Conservation (phyloP, 2,888 invertebrate species). For the Aphidius colemani region DNA sequence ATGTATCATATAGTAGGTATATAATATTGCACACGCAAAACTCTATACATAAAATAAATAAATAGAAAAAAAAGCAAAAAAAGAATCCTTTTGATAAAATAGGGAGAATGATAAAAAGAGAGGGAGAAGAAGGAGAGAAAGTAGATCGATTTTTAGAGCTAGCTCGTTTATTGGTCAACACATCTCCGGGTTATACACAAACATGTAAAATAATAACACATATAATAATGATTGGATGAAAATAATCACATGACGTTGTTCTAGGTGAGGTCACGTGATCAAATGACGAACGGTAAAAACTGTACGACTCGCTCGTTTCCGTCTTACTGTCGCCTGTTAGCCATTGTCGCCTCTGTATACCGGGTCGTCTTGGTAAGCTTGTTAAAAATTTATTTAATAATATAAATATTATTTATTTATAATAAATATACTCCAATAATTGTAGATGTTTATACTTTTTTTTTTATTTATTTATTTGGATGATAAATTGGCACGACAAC, state of each 20-base stretch:
- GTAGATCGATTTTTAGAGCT: slow-evolving; percentile 36
- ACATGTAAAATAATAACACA: neutral
- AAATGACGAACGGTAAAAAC: slow-evolving; percentile 41
- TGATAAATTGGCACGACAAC: slow-evolving; percentile 12
- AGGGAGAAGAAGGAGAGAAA: neutral
- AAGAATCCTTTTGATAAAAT: neutral
- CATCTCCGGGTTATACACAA: slow-evolving; percentile 11
- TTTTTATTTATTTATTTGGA: neutral
- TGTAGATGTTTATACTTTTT: neutral
- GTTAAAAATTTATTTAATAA: neutral
- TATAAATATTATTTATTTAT: too few relatives aligned
- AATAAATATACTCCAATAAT: too few relatives aligned
- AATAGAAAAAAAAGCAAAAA: slow-evolving; percentile 10
- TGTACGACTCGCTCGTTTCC: slow-evolving; percentile 53
- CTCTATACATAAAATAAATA: slow-evolving; percentile 6
- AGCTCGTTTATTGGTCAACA: slow-evolving; percentile 23
- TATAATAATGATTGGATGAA: slow-evolving; percentile 37
- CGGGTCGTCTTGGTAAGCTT: slow-evolving; percentile 51
- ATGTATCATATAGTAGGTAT: too few relatives aligned
- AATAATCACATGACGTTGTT: slow-evolving; percentile 34
- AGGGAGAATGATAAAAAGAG: neutral
- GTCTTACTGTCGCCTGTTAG: slow-evolving; percentile 56
- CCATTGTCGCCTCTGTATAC: slow-evolving; percentile 56
- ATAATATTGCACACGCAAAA: too few relatives aligned
- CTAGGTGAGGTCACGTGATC: slow-evolving; percentile 16